Evolutionary conservation across 2,113 vertebrate genomes (phyloP).

Genomic region (Dasyurus viverrinus): DNA sequence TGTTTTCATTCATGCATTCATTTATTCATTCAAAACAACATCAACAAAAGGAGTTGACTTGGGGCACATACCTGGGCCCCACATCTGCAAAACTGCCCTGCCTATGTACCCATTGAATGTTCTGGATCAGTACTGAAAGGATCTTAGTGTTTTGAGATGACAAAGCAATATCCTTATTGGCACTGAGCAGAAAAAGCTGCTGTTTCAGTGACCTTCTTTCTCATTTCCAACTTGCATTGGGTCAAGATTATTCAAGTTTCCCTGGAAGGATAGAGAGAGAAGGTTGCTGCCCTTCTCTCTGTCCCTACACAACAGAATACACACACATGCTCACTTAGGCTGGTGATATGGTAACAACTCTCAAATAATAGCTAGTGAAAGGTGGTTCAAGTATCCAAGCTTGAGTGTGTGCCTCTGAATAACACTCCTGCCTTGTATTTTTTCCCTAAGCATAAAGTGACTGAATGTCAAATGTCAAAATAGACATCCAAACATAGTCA

Average conservation of each 20-base stretch:
- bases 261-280: background rate
- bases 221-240: background rate
- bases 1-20: too few relatives aligned
- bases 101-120: background rate
- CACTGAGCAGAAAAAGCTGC: background rate
- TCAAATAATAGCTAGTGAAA: background rate
- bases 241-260: background rate
- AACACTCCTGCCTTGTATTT: background rate
- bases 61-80: background rate
- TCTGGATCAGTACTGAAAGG: background rate
- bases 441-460: background rate
- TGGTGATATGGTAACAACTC: background rate
- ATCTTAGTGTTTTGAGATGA: background rate
- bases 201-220: background rate
- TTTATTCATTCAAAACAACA: background rate
- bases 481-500: background rate
- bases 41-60: background rate
- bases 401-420: background rate
- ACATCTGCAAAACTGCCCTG: background rate
- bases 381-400: background rate
- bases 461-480: background rate
- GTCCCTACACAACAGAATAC: background rate
- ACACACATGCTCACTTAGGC: background rate
- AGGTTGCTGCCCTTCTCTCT: background rate
- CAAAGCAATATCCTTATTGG: background rate